Evolutionary conservation across 2,888 invertebrate species (phyloP).

Genomic region (Brachycybe producta): DNA sequence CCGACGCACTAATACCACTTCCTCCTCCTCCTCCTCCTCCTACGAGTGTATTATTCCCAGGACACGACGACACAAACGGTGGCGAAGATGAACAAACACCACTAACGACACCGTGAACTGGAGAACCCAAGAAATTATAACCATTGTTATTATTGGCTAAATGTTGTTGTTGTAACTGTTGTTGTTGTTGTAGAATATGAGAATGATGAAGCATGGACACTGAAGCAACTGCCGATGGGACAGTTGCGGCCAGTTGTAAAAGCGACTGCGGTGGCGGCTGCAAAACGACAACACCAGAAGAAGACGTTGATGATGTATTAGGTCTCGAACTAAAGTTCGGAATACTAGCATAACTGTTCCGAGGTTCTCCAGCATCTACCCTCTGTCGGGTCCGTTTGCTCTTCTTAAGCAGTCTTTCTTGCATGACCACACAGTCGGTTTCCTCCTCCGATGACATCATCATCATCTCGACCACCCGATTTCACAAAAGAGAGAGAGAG

Average conservation of each 20-base stretch:
- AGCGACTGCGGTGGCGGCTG: background rate
- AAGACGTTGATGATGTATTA: too few relatives aligned
- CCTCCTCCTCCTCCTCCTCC: background rate
- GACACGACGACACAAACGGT: background rate
- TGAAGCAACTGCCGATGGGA: background rate
- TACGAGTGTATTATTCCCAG: background rate
- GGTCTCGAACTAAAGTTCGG: constrained; percentile 31
- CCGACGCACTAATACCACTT: background rate
- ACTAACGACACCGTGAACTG: too few relatives aligned
- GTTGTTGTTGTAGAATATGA: background rate
- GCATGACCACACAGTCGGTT: constrained; percentile 8
- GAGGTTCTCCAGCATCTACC: constrained; percentile 84
- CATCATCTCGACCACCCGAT: background rate
- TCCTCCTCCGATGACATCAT: constrained; percentile 22
- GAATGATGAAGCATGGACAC: background rate
- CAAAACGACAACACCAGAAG: too few relatives aligned
- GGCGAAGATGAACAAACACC: background rate
- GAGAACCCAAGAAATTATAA: too few relatives aligned
- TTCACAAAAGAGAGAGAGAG: background rate
- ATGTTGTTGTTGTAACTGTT: background rate
- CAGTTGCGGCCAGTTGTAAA: constrained; percentile 12
- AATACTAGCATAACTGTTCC: constrained; percentile 77
- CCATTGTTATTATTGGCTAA: too few relatives aligned
- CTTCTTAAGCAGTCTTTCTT: constrained; percentile 19
- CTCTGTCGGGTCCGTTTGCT: constrained; percentile 85